Conservation (phyloP, 2,113 vertebrate genomes). For the Euleptes europaea region DNA sequence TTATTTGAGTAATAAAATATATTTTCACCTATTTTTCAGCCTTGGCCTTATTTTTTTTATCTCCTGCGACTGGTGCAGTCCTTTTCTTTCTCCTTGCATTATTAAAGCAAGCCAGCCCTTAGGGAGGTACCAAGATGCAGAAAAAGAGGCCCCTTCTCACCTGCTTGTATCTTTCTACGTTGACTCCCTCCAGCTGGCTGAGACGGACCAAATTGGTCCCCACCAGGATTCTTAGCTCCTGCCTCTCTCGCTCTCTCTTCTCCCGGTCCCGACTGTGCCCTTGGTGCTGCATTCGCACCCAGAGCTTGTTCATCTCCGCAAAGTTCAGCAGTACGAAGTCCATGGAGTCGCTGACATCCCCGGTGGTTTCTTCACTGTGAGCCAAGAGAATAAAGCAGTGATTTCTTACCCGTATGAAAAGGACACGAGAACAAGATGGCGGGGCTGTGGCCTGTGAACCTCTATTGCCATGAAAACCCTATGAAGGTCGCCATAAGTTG, state of each 20-base stretch:
- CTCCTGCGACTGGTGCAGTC: no score
- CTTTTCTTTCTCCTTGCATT: background rate
- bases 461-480: no score
- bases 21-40: no score
- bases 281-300: slow-evolving; percentile 99
- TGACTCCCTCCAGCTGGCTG: slow-evolving; percentile 96
- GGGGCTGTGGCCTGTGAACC: background rate
- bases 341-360: slow-evolving; percentile 95
- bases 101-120: background rate
- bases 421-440: background rate
- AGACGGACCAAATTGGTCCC: slow-evolving; percentile 97
- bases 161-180: slow-evolving; percentile 98
- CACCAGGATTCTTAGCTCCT: slow-evolving; percentile 94
- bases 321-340: slow-evolving; percentile 98
- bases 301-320: slow-evolving; percentile 98
- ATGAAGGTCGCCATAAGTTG: no score
- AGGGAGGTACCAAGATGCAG: background rate
- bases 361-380: slow-evolving; percentile 91
- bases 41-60: no score
- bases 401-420: background rate
- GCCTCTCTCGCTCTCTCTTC: slow-evolving; percentile 94
- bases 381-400: background rate
- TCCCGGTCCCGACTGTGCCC: slow-evolving; percentile 96
- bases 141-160: slow-evolving; percentile 55
- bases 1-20: no score